Base-by-base conservation (phyloP, 2,888 invertebrate genomes). In the Coenonympha glycerion region DNA sequence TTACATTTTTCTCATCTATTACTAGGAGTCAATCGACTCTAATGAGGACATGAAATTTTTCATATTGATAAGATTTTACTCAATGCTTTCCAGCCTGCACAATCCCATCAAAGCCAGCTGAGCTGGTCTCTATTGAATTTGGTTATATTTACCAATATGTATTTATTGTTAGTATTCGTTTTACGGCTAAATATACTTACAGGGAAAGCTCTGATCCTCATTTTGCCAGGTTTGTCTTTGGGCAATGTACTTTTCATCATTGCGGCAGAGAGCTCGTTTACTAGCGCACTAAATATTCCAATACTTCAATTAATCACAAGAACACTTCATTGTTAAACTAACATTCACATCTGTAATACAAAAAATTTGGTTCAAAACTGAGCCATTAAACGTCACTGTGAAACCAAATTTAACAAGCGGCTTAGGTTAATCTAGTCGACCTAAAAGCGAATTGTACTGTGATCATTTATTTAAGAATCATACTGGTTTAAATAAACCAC, bases 191-290 rank as follows among this genome's bases (percentile, higher is more conserved):
- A 22, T n/a, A 45, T 18, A 91, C 96, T 96, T 89, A 98, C 97
- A 81, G 98, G 97, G 89, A 98, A 98, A 66, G 98, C 97, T 84
- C 97, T 91, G 77, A 98, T 98, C 78, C 98, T 92, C 97, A 98
- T 97, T 89, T 98, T 98, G 89, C 93, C 83, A 52, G 86, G 93
- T 89, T 96, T 96, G 88, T 95, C 95, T 87, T 95, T 96, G 69
- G 93, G 92, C 84, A 93, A 89, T 68, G 92, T 89, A 79, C 91
- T 90, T 87, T 92, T 92, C 91, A 92, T 91, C 89, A 90, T 91
- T 80, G 72, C 75, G 65, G 65, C 66, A 68, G 65, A 63, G 40
- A 59, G 63, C 67, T 61, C 65, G 60, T 68, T 66, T 68, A 71
- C 70, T 71, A 76, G 73, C 50, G 59, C 51, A 49, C 47, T 56